These are phyloP conservation scores for Bryconaethiops microstoma DNA, from an alignment of 2,797 vertebrate species.

Conservation along the genomic window DNA sequence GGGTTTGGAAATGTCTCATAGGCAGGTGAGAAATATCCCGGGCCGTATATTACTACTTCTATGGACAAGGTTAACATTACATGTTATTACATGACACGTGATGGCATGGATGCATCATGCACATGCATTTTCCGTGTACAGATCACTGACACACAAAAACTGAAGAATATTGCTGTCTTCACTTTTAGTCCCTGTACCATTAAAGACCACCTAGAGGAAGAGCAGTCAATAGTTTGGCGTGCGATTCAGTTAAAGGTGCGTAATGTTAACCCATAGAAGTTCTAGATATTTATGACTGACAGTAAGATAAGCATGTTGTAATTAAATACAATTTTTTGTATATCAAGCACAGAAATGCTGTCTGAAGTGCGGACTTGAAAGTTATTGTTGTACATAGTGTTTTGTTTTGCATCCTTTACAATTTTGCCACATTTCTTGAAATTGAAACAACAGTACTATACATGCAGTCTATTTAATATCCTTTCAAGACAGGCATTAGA, in stretches of 20 bases:
- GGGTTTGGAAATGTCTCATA: neutral
- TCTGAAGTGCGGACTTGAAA: too few relatives aligned
- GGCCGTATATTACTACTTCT: neutral
- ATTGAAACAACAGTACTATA: neutral
- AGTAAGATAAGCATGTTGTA: too few relatives aligned
- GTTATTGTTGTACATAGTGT: too few relatives aligned
- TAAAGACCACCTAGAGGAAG: too few relatives aligned
- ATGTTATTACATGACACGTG: neutral
- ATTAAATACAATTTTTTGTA: too few relatives aligned
- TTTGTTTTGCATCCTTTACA: neutral
- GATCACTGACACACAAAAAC: too few relatives aligned
- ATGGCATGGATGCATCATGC: neutral
- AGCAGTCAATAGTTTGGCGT: too few relatives aligned
- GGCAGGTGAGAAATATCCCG: constrained; percentile 1
- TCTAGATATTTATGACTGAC: neutral
- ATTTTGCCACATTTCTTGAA: neutral
- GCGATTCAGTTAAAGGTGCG: neutral
- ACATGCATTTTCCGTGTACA: neutral
- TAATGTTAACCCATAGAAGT: neutral
- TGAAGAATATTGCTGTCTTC: neutral
- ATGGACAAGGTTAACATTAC: neutral
- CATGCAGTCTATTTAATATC: too few relatives aligned
- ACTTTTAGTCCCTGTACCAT: too few relatives aligned
- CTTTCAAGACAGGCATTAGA: too few relatives aligned
- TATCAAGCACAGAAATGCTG: too few relatives aligned